phyloP scores from a whole-genome alignment of 2,888 invertebrate genomes.

The Minunthozetes semirufus region DNA sequence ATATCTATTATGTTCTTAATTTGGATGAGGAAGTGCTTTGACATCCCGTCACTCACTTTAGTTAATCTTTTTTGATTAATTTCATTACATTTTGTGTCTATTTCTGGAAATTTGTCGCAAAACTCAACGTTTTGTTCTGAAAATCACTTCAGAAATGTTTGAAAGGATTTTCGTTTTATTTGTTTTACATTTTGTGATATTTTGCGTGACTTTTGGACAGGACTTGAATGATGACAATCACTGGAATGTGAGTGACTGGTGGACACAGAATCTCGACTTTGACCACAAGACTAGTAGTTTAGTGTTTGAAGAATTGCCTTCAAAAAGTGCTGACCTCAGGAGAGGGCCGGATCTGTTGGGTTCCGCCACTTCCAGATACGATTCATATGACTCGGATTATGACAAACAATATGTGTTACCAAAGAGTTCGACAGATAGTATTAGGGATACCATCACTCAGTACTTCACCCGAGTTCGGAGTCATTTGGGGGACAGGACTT shows the following conservation, averaged over 20 bases:
- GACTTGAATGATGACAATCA: not conserved
- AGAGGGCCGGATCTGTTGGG: not conserved
- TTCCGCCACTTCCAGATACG: not conserved
- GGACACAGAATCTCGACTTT: not conserved
- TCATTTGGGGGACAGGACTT: not conserved
- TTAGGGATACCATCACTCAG: not conserved
- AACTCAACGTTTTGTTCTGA: not conserved
- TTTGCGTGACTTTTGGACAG: not conserved
- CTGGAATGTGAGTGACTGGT: slow-evolving; percentile 7
- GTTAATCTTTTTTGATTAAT: not conserved
- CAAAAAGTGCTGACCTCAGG: not conserved
- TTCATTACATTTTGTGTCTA: not conserved
- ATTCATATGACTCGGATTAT: not conserved
- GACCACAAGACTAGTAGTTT: not conserved
- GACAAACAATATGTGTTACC: not conserved
- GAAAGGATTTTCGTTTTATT: not conserved
- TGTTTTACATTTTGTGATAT: not conserved
- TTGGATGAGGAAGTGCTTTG: slow-evolving; percentile 1
- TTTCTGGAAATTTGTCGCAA: not conserved
- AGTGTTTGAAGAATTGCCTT: not conserved
- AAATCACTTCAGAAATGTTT: not conserved
- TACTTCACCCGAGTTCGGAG: slow-evolving; percentile 6
- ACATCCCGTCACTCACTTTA: not conserved
- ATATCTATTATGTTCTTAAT: not conserved
- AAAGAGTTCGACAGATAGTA: not conserved